phyloP scores from a whole-genome alignment of 1,140 invertebrate genomes.

The Trachymyrmex septentrionalis region DNA sequence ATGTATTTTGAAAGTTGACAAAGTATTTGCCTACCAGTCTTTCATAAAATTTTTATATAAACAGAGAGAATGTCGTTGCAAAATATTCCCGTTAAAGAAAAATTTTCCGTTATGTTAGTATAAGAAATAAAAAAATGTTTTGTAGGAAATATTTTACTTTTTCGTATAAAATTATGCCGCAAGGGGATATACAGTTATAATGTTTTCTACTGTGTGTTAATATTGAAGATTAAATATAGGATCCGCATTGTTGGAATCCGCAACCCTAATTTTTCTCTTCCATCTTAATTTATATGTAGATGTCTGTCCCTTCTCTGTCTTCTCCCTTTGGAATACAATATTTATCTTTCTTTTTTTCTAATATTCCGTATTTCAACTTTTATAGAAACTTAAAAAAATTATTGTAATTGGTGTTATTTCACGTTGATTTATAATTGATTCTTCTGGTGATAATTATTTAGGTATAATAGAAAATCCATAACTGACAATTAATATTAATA shows the following conservation, averaged over 20 bases:
- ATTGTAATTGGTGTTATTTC: not conserved
- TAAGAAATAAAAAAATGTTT: not conserved
- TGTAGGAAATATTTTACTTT: not conserved
- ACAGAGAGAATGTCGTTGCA: not conserved
- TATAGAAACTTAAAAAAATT: slow-evolving; percentile 13
- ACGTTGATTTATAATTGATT: not conserved
- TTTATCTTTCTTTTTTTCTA: not conserved
- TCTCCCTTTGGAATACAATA: not conserved
- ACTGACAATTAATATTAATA: not conserved
- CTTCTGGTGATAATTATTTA: not conserved
- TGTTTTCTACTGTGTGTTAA: slow-evolving; percentile 15
- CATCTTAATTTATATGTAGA: not conserved
- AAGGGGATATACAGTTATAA: not conserved
- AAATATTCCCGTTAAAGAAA: not conserved
- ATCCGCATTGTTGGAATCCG: not conserved
- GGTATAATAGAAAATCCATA: not conserved
- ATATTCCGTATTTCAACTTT: slow-evolving; percentile 22
- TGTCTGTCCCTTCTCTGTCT: not conserved
- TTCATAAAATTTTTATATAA: not conserved
- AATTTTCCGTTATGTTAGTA: not conserved
- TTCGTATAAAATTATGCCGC: not conserved
- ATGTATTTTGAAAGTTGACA: slow-evolving; percentile 19
- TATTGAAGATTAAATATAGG: not conserved
- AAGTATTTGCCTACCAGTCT: not conserved
- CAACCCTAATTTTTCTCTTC: slow-evolving; percentile 18